Evolutionary conservation across 2,113 vertebrate species (phyloP).

Genomic region (Archocentrus centrarchus): DNA sequence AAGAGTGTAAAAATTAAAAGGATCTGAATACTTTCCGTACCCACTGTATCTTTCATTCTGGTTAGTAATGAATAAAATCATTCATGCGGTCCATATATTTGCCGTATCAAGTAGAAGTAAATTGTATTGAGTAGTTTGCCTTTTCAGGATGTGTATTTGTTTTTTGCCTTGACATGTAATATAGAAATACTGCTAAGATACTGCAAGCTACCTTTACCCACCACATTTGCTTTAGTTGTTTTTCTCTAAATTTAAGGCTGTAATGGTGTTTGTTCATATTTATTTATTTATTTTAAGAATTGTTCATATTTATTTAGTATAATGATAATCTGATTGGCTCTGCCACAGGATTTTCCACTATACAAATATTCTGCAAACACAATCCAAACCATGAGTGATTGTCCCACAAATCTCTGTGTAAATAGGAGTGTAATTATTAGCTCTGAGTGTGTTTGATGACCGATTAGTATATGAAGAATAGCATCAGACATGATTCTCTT

Average conservation of each 20-base stretch:
- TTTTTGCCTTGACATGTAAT: not conserved
- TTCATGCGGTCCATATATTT: not conserved
- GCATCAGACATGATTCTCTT: not conserved
- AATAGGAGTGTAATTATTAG: not conserved
- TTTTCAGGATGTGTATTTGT: not conserved
- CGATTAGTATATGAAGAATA: not conserved
- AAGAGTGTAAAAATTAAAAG: no score
- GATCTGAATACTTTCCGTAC: no score
- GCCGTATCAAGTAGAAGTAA: no score
- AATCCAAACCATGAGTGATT: not conserved
- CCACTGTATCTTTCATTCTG: not conserved
- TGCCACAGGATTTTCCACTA: not conserved
- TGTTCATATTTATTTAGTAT: slow-evolving; percentile 3
- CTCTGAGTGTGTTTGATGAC: not conserved
- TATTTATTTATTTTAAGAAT: not conserved
- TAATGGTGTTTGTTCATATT: not conserved
- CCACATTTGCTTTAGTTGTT: not conserved
- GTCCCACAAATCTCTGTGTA: not conserved
- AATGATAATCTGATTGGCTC: not conserved
- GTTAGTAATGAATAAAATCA: not conserved
- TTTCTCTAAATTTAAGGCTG: not conserved
- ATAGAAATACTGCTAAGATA: not conserved
- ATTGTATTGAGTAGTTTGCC: not conserved
- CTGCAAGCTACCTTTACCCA: not conserved
- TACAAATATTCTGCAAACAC: not conserved